Evolutionary conservation across 1,140 invertebrate genomes (phyloP), one percentile per base, ranked within the genome.

Genomic region (Lordiphosa mommai): DNA sequence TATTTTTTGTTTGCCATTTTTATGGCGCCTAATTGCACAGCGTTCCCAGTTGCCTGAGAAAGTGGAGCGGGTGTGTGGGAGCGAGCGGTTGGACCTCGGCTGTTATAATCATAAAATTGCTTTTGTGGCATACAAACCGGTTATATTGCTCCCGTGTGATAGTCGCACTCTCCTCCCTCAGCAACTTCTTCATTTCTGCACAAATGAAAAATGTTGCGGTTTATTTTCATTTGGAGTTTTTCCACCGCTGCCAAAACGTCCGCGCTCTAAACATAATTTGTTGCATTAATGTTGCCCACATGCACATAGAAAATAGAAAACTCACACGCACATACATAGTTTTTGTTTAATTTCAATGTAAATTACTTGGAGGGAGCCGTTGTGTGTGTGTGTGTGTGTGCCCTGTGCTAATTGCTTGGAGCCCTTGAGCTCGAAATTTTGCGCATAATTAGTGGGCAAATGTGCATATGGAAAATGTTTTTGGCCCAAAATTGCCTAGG

Each of bases 71-170:
- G 5, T 20, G 16, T 6, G 9, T 13, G 14, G 7, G 16, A 13
- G 14, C 13, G 10, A 27, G 14, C 27, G 6, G n/a, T 27, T 13
- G 63, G 63, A 74, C 60, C 74, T 70, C 76, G 76, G 71, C 76
- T 82, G 76, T 80, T 80, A 86, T 86, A 86, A 86, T 86, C 74
- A 86, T 86, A 86, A 86, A 86, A 86, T 86, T 86, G 80, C 80
- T 86, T 86, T 86, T 86, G 76, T 82, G 76, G 76, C 77, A 77
- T 82, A 80, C 76, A 82, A 82, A 80, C 76, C 76, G 77, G 71
- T 84, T 82, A 82, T 82, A 82, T 82, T 82, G 76, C 76, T 82
- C 76, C 76, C 76, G 76, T 84, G 76, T 80, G 76, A 82, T 84
- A 77, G 58, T 71, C 71, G 47, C 47, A 36, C 29, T n/a, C 48